Evolutionary conservation across 2,888 invertebrate species (phyloP).

Genomic region (Prenolepis imparis): DNA sequence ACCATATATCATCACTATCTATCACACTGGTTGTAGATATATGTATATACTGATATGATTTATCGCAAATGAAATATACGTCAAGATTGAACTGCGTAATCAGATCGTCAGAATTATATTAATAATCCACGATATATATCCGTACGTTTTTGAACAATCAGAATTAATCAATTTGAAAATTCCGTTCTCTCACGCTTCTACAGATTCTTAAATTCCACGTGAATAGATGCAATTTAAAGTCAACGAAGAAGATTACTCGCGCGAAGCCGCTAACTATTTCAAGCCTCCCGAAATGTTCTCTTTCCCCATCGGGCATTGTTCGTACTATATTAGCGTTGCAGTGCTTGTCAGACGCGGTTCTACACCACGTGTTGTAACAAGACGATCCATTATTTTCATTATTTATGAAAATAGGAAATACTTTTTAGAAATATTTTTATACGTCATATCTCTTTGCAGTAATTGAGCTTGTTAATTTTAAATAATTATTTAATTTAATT

Average conservation of each 20-base stretch:
- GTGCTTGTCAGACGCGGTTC: conserved; percentile 61
- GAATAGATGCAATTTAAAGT: conserved; percentile 60
- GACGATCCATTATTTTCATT: conserved; percentile 72
- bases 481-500: background rate
- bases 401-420: conserved; percentile 50
- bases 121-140: background rate
- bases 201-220: conserved; percentile 41
- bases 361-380: conserved; percentile 62
- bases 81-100: conserved; percentile 1
- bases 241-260: conserved; percentile 65
- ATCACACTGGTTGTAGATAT: background rate
- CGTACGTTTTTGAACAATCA: background rate
- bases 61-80: background rate
- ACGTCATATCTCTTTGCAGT: background rate
- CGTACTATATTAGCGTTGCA: conserved; percentile 68
- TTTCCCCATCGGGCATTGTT: conserved; percentile 66
- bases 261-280: conserved; percentile 70
- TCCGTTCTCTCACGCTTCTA: background rate
- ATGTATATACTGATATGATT: conserved; percentile 4
- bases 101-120: conserved; percentile 9
- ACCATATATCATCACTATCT: background rate
- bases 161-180: conserved; percentile 30
- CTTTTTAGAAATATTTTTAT: background rate
- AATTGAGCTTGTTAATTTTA: background rate
- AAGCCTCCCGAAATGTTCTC: conserved; percentile 66